Conservation (phyloP, 2,797 vertebrate species). For the Manis crassicaudata region DNA sequence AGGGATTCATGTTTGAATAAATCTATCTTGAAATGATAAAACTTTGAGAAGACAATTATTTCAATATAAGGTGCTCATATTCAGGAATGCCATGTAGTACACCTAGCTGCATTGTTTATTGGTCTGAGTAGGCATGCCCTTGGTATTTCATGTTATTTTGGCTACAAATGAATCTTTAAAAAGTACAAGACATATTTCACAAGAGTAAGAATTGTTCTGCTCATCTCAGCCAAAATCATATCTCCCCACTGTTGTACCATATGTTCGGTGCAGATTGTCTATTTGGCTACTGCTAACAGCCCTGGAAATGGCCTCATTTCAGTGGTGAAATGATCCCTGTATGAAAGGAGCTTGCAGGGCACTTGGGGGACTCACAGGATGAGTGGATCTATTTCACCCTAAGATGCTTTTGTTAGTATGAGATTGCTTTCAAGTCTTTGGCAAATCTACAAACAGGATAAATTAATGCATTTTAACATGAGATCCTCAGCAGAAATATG, state of each 20-base stretch:
- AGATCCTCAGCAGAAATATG: neutral
- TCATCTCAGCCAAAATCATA: conserved; percentile 46
- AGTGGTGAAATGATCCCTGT: neutral
- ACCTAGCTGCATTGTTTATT: neutral
- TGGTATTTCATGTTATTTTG: conserved; percentile 6
- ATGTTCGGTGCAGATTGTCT: conserved; percentile 53
- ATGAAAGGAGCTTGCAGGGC: neutral
- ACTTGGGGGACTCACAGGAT: neutral
- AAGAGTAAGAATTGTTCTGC: conserved; percentile 2
- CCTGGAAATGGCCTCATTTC: conserved; percentile 37
- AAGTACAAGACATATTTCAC: neutral
- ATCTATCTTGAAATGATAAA: conserved; percentile 42
- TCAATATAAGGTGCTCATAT: neutral
- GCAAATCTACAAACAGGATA: neutral
- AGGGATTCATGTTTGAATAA: neutral
- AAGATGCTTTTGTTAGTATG: neutral
- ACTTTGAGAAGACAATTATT: neutral
- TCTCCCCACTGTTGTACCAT: conserved; percentile 21
- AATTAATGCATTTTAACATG: neutral
- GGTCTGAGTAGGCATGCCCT: neutral
- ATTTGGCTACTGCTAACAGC: conserved; percentile 1
- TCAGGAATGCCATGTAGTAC: neutral
- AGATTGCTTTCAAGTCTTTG: neutral
- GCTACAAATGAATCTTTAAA: conserved; percentile 6
- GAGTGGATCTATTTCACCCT: neutral